phyloP scores from a whole-genome alignment of 2,113 vertebrate species.

The Lophochroa leadbeateri region DNA sequence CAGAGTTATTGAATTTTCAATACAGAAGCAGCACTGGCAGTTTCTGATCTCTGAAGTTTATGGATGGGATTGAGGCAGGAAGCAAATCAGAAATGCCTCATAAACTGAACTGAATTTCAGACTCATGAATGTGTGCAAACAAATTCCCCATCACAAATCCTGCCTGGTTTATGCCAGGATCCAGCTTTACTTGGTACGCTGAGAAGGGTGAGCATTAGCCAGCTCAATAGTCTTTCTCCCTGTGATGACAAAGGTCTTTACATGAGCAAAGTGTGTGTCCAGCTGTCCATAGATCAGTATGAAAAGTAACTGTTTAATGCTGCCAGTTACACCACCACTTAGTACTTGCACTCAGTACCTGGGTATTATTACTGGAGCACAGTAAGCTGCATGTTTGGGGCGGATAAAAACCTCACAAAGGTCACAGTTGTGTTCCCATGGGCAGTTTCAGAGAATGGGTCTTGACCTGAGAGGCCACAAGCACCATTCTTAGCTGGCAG shows the following conservation, averaged over 20 bases:
- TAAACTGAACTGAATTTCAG: not conserved
- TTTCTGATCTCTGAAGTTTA: not conserved
- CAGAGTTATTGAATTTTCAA: not conserved
- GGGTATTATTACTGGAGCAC: not conserved
- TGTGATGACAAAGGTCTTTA: not conserved
- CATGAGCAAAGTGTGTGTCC: not conserved
- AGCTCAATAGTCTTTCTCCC: not conserved
- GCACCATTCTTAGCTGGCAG: not conserved
- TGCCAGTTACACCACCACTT: not conserved
- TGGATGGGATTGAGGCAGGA: not conserved
- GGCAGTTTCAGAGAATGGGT: not conserved
- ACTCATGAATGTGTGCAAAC: not conserved
- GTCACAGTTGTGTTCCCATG: accelerated
- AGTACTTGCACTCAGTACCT: accelerated
- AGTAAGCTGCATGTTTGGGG: not conserved
- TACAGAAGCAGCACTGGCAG: not conserved
- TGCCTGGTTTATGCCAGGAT: not conserved
- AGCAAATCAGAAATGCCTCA: not conserved
- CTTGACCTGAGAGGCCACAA: not conserved
- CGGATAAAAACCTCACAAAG: not conserved
- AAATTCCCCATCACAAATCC: not conserved
- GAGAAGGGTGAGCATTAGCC: not conserved
- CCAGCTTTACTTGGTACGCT: not conserved
- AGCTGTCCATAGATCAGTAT: not conserved
- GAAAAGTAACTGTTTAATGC: not conserved